Evolutionary conservation across 1,140 invertebrate genomes (phyloP).

Genomic region (Vanessa tameamea): DNA sequence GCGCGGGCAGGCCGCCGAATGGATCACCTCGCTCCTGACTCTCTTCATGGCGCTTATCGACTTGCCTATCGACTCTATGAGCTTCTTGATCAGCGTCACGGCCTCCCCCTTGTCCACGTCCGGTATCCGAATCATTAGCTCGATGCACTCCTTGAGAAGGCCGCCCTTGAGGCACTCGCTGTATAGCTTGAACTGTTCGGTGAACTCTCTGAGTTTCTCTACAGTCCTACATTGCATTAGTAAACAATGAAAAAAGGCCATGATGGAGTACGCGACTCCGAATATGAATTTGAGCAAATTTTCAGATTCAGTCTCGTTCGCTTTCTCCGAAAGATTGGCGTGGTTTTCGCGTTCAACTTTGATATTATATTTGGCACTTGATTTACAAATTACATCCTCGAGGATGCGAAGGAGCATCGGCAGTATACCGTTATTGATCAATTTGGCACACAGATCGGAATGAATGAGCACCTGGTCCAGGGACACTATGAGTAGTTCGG

Average conservation of each 20-base stretch:
- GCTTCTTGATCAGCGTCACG: conserved; percentile 77
- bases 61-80: conserved; percentile 82
- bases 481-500: conserved; percentile 81
- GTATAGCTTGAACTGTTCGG: conserved; percentile 83
- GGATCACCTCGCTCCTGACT: conserved; percentile 81
- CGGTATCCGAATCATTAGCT: conserved; percentile 81
- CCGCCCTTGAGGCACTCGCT: conserved; percentile 82
- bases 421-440: conserved; percentile 83
- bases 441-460: conserved; percentile 81
- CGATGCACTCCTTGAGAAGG: conserved; percentile 82
- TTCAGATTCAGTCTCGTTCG: conserved; percentile 59
- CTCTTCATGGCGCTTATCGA: conserved; percentile 82
- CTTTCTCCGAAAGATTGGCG: conserved; percentile 41
- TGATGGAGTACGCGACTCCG: conserved; percentile 82
- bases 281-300: conserved; percentile 83
- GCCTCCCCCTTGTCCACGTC: conserved; percentile 67
- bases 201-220: conserved; percentile 82
- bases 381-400: conserved; percentile 81
- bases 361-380: conserved; percentile 50
- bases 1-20: conserved; percentile 79
- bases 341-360: conserved; percentile 49
- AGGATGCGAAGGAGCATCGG: conserved; percentile 83
- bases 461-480: conserved; percentile 82
- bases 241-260: conserved; percentile 83
- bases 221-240: conserved; percentile 81